A percentile compares a stretch with the other conserved stretches of the same genome.
Evolutionary conservation across 2,888 invertebrate genomes (phyloP).

Genomic region (Anorthoa munda): DNA sequence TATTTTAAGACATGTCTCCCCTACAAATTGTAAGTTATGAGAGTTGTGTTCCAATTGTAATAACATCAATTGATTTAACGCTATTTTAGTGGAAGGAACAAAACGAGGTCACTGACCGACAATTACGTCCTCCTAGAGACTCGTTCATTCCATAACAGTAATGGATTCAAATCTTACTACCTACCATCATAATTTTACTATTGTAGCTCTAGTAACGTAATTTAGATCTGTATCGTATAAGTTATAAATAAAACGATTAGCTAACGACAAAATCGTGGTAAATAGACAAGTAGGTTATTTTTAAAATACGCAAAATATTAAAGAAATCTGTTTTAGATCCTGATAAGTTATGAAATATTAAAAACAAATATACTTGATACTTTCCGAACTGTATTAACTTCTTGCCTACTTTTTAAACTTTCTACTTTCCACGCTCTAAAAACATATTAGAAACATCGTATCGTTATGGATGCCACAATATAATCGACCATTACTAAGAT

Average conservation of each 20-base stretch:
- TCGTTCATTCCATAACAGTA: conserved; percentile 77
- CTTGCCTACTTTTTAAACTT: conserved; percentile 88
- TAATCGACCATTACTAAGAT: conserved; percentile 77
- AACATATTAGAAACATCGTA: conserved; percentile 88
- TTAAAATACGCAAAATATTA: not conserved
- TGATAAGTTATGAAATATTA: conserved; percentile 63
- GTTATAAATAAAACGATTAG: not conserved
- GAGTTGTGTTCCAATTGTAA: conserved; percentile 88
- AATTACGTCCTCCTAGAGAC: conserved; percentile 88
- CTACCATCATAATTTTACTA: conserved; percentile 43
- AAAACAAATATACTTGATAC: conserved; percentile 76
- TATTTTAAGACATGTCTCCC: conserved; percentile 68
- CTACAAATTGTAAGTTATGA: conserved; percentile 81
- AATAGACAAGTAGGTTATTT: not conserved
- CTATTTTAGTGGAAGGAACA: conserved; percentile 90
- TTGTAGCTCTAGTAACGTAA: conserved; percentile 24
- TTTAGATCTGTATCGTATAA: not conserved
- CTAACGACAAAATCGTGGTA: not conserved
- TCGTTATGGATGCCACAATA: conserved; percentile 84
- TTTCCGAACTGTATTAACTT: conserved; percentile 84
- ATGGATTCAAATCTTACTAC: conserved; percentile 65
- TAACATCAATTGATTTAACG: conserved; percentile 91
- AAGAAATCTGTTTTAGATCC: conserved; percentile 24
- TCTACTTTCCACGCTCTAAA: conserved; percentile 91
- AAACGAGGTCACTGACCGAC: conserved; percentile 89